Evolutionary conservation across 1,140 invertebrate genomes (phyloP), one percentile per base, ranked within the genome.

Genomic region (Anagrus nilaparvatae): DNA sequence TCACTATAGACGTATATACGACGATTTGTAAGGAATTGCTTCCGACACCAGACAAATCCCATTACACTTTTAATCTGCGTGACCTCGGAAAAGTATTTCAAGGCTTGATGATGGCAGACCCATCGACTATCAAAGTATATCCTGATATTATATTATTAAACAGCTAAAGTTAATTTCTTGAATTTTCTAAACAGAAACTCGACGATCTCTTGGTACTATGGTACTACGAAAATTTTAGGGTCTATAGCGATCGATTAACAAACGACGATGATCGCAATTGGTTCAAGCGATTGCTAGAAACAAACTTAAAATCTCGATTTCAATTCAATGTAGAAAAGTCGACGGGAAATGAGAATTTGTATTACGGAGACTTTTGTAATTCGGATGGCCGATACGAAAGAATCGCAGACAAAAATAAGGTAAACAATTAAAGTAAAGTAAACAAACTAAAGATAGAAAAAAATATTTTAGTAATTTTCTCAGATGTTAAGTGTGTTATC

Each of bases 31-130:
- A 49, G 28, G 70, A 77, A 50, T 61, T 84, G 2, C 54, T 82
- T 4, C 80, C 81, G 0, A 78, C 75, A 0, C 80, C 81, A 0
- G 64, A 76, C 17, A 83, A 81, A 56, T 79, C 77, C 0, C 81
- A 85, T 55, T 84, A 84, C 47, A 73, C 78, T 4, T 84, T 82
- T 49, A 84, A 83, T 61, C 60, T 84, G 43, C 60, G 80, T 40
- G 76, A 78, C 55, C 70, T 83, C 21, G 72, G 75, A 58, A 77
- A 85, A 53, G 81, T 88, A 10, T 82, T 89, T 53, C 82, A 86
- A 57, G 86, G 85, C 1, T 67, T 80, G 10, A 55, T 80, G 6
- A 79, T 80, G 77, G 61, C 72, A 44, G 66, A 74, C 12, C 70
- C 77, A 0, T 43, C 52, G 13, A 48, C 52, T 17, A 56, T 78